Evolutionary conservation across 2,888 invertebrate species (phyloP), one percentile per base, ranked within the genome.

Genomic region (Zele albiditarsus): DNA sequence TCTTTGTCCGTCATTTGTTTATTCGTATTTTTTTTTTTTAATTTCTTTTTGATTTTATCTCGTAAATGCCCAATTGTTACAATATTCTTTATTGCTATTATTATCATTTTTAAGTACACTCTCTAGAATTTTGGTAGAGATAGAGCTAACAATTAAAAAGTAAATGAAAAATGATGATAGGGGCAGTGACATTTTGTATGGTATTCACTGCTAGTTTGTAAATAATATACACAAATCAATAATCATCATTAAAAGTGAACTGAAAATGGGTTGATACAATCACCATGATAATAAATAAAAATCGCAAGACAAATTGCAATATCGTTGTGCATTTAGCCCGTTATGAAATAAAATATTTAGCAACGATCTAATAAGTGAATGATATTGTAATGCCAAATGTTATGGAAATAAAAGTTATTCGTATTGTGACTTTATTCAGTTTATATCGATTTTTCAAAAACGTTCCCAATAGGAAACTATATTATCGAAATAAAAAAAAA

Each of bases 311-410:
- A 60, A 60, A 6, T 16, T 60, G 14, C 25, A 60, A 60, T 60
- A 16, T 27, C 25, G 28, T 60, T 27, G 28, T 60, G 60, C 28
- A 28, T 27, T 60, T 28, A 60, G n/a, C 25, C 27, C 27, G 16
- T 60, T 28, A 38, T 68, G 73, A 73, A 74, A 74, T 49, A 62
- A 70, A 27, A 68, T 46, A 74, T 16, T 33, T 72, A 75, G 53
- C 74, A 76, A 75, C 73, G 66, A 77, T 57, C 71, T 27, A 76
- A 58, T 67, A 73, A 63, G 67, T 72, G 72, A 74, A 53, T 60
- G 58, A 71, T 71, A 78, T 65, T 77, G 78, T 76, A 78, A 77
- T 77, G 74, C 68, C 79, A 70, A 79, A 77, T 75, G 79, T 79
- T 76, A 74, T 66, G 77, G 58, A 77, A 80, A 79, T 79, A 80